Base-by-base conservation (phyloP, 2,888 invertebrate species). In the Venustoraphidia nigricollis region DNA sequence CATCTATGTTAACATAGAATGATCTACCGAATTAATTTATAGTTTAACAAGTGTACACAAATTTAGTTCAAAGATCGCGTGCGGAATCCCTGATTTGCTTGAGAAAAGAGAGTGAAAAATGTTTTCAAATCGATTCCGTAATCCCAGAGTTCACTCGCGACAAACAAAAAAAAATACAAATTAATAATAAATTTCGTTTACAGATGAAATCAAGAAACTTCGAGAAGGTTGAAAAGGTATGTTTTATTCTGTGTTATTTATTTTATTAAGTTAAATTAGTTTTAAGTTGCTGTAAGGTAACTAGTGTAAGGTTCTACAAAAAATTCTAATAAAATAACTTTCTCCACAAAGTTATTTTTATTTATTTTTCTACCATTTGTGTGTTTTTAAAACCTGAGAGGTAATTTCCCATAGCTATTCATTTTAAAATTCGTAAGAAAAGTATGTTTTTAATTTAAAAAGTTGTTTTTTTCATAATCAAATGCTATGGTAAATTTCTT, bases 201-300 rank as follows among this genome's bases (percentile, higher is more conserved):
- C 81, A 94, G 92, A 91, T 98, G 83, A 95, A 95, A 68, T 83
- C 88, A 56, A 80, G 94, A 67, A 93, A 95, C 73, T 97, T 89
- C 75, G 98, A 98, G 69, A 87, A 87, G 66, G 98, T 98, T 41
- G 98, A 98, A 80, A 95, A 96, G 86, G 92, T 93, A 79, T 58
- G 62, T 55, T 48, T 51, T 45, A 27, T 27, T 27, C 39, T 46
- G 51, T 51, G 51, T 49, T 46, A 41, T 39, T 17, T 39, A 47
- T 43, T 49, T 45, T 50, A 45, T 46, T 45, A 50, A 42, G 46
- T 46, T 45, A 45, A 51, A 44, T 44, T 49, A 45, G 44, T 37
- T 42, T n/a, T 46, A 37, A 46, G 42, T 41, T 11, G 41, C 40
- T 44, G 35, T 37, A 47, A 44, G 50, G 14, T 50, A 42, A 45